Base-by-base conservation (phyloP, 2,888 invertebrate genomes). In the Hirtodrosophila alboralis region DNA sequence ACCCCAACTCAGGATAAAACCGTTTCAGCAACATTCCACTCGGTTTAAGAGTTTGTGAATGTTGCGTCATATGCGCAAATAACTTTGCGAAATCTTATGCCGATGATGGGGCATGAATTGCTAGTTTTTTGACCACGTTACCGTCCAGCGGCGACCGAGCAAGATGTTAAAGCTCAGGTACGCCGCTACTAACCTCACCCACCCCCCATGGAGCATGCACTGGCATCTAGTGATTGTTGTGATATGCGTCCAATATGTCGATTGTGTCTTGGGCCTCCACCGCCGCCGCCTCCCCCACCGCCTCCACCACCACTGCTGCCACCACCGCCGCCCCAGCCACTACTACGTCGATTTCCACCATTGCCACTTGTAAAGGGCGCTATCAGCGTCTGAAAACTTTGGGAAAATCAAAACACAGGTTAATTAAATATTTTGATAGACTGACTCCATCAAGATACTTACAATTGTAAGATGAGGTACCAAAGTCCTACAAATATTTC, bases 391-490 rank as follows among this genome's bases (percentile, higher is more conserved):
- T 51, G 59, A 27, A 88, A 81, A 9, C 88, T 88, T 9, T 9
- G 4, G 7, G 3, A 6, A 26, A 37, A 2, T 7, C 23, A 23
- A 1, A n/a, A n/a, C n/a, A 23, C 23, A 23, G 1, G 3, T 4
- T 23, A 7, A 23, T 21, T 21, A 5, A 23, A 6, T 1, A 23
- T 7, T 8, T 23, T 8, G 8, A 7, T 23, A 8, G 0, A 2
- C 8, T 23, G 8, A 23, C 23, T 2, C 7, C 1, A 6, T 7
- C 2, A 23, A 33, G 3, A 2, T 33, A 52, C 85, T 79, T 74
- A 88, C 88, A 88, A 85, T 26, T 87, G 75, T n/a, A 83, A 27
- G 1, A 88, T 52, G 12, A 87, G 10, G 16, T 78, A 63, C 88
- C 88, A 88, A 7, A 88, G 36, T 2, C 69, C 72, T 3, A 69